Evolutionary conservation across 2,113 vertebrate genomes (phyloP), one percentile per base, ranked within the genome.

Genomic region (Gymnocephalus cernua): DNA sequence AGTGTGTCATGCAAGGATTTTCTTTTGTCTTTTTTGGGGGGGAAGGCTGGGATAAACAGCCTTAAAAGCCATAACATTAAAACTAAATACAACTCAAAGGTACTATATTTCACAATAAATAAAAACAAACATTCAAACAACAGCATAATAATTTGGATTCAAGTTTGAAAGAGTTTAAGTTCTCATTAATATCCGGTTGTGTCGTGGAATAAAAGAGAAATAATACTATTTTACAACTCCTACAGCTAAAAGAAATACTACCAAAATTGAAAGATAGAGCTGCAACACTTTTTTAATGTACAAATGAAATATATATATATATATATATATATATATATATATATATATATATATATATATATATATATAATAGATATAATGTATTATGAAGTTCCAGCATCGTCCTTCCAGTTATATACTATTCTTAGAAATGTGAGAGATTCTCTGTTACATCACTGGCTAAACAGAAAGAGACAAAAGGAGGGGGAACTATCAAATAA

Each of bases 391-490:
- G 29, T 56, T 54, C 10, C 10, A 48, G 15, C 9, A 1, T 35
- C 48, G 4, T 50, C 57, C 38, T 56, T 35, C 12, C 5, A 50
- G 50, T 44, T 53, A 56, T 41, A 32, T 19, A 11, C 35, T 56
- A 27, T 44, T 54, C 45, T 53, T 51, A 59, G 48, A 76, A 35
- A 23, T 9, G 32, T 15, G 47, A 38, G 23, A 62, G 23, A 73
- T 44, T 71, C 29, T 41, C 23, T 62, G 23, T 63, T 74, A 29
- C n/a, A 69, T 70, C 45, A 45, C 54, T 35, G 45, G 21, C 21
- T 58, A 54, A 80, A 64, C 4, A 69, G 44, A 51, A 29, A 54
- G 25, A 41, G 35, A 74, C 41, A 54, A 51, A 58, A 70, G 6
- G 27, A 59, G 35, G 5, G 18, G 48, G 54, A 66, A 53, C 27